Base-by-base conservation (phyloP, 2,888 invertebrate species). In the Thelaira solivaga region DNA sequence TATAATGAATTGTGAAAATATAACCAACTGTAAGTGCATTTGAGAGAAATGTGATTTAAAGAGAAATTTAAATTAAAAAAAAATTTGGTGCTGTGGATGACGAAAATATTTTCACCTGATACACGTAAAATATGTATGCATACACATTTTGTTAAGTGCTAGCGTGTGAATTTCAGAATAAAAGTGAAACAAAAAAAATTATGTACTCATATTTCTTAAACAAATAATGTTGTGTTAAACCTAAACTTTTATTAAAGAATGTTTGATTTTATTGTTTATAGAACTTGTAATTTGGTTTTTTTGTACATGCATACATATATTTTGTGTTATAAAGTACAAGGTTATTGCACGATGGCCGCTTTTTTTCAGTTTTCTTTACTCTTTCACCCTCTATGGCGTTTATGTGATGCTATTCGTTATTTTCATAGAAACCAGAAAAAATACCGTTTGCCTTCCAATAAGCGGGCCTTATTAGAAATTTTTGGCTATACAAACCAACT, bases 321-420 rank as follows among this genome's bases (percentile, higher is more conserved):
- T 80, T 77, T 76, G 59, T 80, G 75, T 80, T 76, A 76, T 64
- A 78, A n/a, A 71, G 79, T 81, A 82, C 83, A 83, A 82, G 83
- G 82, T 83, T 83, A 82, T 83, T 83, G 82, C 76, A 80, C 81
- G 80, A 79, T 81, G 61, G 59, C 74, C 45, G 59, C 73, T 75
- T n/a, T n/a, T n/a, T n/a, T n/a, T 67, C 80, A 80, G 47, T 75
- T 45, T 65, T 80, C 75, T 76, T 80, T 80, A 22, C 55, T 53
- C 34, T 43, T 65, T 41, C 51, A 10, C 5, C 29, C 29, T 55
- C 22, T 7, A n/a, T 29, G 6, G n/a, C 31, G 13, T 16, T 24
- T 45, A 39, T 41, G 13, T n/a, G n/a, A 11, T 20, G 31, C 47
- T 61, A 41, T 57, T 74, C 69, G 47, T 51, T 64, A 18, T 41